Conservation (phyloP, 2,113 vertebrate genomes). For the Oceanites oceanicus region DNA sequence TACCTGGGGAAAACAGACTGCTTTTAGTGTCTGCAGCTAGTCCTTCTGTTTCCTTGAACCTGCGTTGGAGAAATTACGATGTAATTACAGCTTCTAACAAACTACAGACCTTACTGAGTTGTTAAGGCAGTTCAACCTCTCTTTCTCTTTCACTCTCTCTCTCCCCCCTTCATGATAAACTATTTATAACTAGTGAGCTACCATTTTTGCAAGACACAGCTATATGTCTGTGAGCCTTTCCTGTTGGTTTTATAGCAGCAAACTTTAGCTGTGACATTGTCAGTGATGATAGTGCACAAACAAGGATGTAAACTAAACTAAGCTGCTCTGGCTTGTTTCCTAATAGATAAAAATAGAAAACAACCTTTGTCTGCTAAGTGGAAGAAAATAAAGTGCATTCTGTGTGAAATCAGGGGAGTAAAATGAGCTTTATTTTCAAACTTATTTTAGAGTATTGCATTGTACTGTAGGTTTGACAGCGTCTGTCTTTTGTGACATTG, state of each 20-base stretch:
- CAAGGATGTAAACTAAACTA: not conserved
- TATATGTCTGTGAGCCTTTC: not conserved
- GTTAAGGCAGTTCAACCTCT: not conserved
- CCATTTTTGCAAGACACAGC: not conserved
- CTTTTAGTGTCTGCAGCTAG: not conserved
- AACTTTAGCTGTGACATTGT: not conserved
- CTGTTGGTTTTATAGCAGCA: not conserved
- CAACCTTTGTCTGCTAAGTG: not conserved
- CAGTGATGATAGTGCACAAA: not conserved
- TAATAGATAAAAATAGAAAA: not conserved
- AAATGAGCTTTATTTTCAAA: not conserved
- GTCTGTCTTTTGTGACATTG: not conserved
- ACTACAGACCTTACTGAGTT: not conserved
- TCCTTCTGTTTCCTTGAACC: not conserved
- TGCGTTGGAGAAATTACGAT: not conserved
- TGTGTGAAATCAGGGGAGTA: not conserved
- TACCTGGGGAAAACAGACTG: not conserved
- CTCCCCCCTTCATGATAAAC: not conserved
- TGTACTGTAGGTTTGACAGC: not conserved
- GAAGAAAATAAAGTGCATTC: not conserved
- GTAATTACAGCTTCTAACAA: not conserved
- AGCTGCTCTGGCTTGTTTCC: not conserved
- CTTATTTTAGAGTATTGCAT: not conserved
- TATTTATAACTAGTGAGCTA: not conserved
- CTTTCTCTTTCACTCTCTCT: not conserved